Conservation (phyloP, 2,888 invertebrate species). For the Drosophila meridiana region DNA sequence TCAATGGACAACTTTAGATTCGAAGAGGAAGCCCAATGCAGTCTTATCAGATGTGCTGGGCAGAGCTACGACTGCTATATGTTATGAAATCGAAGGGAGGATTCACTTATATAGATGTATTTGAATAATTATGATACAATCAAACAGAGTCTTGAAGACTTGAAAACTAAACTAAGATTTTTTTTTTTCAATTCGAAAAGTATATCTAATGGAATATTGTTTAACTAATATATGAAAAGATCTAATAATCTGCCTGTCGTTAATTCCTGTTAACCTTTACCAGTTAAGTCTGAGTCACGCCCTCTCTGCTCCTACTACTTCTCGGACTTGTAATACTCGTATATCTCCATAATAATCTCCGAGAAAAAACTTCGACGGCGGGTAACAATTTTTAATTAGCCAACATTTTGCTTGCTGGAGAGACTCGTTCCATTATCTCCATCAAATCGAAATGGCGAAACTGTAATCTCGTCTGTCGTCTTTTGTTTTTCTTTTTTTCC, state of each 20-base stretch:
- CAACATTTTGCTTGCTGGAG: slow-evolving; percentile 45
- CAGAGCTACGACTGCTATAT: neutral
- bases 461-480: slow-evolving; percentile 30
- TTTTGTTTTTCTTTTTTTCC: slow-evolving; percentile 18
- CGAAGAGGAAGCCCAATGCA: neutral
- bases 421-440: slow-evolving; percentile 17
- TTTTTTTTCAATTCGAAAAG: neutral
- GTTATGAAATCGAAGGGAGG: neutral
- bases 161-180: neutral
- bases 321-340: neutral
- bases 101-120: too few species aligned
- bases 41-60: neutral
- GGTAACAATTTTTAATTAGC: slow-evolving; percentile 59
- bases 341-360: slow-evolving; percentile 9
- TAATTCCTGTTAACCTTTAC: neutral
- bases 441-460: slow-evolving; percentile 40
- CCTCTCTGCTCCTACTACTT: neutral
- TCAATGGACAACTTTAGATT: slow-evolving; percentile 70
- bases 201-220: too few species aligned
- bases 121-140: neutral
- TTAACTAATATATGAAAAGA: too few species aligned
- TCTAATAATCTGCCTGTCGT: too few species aligned
- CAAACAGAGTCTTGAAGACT: neutral
- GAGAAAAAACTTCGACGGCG: slow-evolving; percentile 10
- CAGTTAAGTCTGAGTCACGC: neutral